Conservation (phyloP, 2,113 vertebrate genomes). For the Strix uralensis region DNA sequence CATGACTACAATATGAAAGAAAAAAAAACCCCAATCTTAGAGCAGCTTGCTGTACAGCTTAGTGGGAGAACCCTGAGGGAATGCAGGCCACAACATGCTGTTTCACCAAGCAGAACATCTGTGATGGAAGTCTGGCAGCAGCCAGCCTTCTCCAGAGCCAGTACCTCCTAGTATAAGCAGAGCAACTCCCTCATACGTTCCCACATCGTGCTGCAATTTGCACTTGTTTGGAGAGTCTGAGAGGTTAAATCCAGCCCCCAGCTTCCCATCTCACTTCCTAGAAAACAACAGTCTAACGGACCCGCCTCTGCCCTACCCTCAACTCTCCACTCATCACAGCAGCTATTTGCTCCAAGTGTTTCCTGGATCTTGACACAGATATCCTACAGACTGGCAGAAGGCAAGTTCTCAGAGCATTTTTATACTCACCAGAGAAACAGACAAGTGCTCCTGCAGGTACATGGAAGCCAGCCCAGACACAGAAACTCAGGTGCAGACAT, state of each 20-base stretch:
- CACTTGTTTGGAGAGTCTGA: neutral
- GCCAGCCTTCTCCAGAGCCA: neutral
- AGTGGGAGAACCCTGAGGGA: neutral
- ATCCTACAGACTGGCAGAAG: no score
- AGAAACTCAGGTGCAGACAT: neutral
- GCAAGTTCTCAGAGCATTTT: neutral
- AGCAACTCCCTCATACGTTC: neutral
- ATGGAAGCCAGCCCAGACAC: neutral
- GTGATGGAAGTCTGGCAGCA: slow-evolving; percentile 26
- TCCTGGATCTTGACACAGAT: neutral
- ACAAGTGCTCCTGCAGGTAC: neutral
- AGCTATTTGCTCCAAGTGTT: neutral
- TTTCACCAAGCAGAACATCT: slow-evolving; percentile 3
- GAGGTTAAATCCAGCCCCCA: slow-evolving; percentile 3
- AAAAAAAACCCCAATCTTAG: neutral
- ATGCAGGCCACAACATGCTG: neutral
- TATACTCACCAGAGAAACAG: neutral
- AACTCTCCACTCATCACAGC: neutral
- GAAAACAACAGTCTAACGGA: neutral
- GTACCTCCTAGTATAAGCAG: neutral
- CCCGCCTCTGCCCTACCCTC: neutral
- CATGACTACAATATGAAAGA: neutral
- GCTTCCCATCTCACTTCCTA: neutral
- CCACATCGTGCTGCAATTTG: neutral
- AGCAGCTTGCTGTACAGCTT: neutral